A percentile compares a stretch with the other conserved stretches of the same genome.
phyloP scores from a whole-genome alignment of 2,888 invertebrate genomes.

The Aleiodes testaceus region DNA sequence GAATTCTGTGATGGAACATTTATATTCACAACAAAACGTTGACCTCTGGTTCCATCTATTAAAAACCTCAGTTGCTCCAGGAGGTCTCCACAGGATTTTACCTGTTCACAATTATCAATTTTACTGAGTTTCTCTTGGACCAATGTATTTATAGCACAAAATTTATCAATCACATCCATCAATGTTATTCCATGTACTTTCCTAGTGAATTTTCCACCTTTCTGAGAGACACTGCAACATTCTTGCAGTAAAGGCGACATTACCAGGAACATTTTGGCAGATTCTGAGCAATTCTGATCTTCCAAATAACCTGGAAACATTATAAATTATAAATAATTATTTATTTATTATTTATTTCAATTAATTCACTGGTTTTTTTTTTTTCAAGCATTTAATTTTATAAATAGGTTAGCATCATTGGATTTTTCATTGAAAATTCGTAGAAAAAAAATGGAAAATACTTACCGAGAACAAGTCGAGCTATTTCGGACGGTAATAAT shows the following conservation, averaged over 20 bases:
- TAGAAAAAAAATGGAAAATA: constrained; percentile 17
- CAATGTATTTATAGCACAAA: constrained; percentile 61
- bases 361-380: neutral
- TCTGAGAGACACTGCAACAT: constrained; percentile 58
- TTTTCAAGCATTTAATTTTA: no score
- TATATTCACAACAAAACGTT: constrained; percentile 70
- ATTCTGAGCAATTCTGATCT: constrained; percentile 63
- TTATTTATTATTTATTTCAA: neutral
- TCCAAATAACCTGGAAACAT: constrained; percentile 65
- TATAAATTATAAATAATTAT: neutral
- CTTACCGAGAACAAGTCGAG: constrained; percentile 70
- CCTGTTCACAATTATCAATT: constrained; percentile 61
- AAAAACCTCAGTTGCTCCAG: constrained; percentile 67
- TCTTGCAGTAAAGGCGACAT: constrained; percentile 62
- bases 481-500: constrained; percentile 70
- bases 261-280: constrained; percentile 63
- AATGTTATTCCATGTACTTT: constrained; percentile 64
- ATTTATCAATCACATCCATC: constrained; percentile 66
- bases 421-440: neutral
- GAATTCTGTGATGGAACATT: constrained; percentile 65
- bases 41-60: constrained; percentile 65
- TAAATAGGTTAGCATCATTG: constrained; percentile 53
- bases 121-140: constrained; percentile 67
- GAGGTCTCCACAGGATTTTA: constrained; percentile 65
- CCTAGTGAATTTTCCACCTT: constrained; percentile 62